A percentile compares a stretch with the other conserved stretches of the same genome.
phyloP scores from a whole-genome alignment of 2,888 invertebrate species.

The Tromatobia lineatoria region DNA sequence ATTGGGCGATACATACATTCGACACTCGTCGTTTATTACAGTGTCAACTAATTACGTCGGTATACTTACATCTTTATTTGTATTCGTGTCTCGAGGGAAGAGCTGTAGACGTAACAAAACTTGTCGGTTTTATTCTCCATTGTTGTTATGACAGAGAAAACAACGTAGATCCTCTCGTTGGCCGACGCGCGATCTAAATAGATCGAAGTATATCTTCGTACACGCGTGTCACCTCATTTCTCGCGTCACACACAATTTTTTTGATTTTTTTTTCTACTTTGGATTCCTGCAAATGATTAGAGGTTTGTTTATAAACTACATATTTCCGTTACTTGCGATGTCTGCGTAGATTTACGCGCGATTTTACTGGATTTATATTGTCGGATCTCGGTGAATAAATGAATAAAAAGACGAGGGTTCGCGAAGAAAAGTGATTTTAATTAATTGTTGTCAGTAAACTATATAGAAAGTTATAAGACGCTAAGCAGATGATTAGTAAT shows the following conservation, averaged over 20 bases:
- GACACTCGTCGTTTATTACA: not conserved
- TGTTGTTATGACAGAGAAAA: slow-evolving; percentile 10
- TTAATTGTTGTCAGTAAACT: slow-evolving; percentile 15
- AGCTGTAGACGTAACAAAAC: slow-evolving; percentile 96
- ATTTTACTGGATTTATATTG: not conserved
- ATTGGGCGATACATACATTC: not conserved
- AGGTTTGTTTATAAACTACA: not conserved
- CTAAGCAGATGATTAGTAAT: not conserved
- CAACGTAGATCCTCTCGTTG: not conserved
- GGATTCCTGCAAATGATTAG: not conserved
- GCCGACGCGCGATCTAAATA: not conserved
- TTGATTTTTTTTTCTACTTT: not conserved
- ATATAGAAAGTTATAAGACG: not conserved
- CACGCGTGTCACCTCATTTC: slow-evolving; percentile 16
- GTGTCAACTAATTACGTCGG: not conserved
- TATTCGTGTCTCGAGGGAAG: slow-evolving; percentile 94
- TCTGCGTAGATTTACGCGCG: not conserved
- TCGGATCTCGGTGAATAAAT: not conserved
- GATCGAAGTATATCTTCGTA: not conserved
- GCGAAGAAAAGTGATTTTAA: not conserved
- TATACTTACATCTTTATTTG: slow-evolving; percentile 97
- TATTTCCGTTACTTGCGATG: not conserved
- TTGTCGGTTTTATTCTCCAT: slow-evolving; percentile 93
- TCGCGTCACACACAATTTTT: slow-evolving; percentile 7
- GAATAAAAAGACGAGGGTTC: not conserved